phyloP scores from a whole-genome alignment of 23 tunicate genomes.

The Halocynthia aurantium region DNA sequence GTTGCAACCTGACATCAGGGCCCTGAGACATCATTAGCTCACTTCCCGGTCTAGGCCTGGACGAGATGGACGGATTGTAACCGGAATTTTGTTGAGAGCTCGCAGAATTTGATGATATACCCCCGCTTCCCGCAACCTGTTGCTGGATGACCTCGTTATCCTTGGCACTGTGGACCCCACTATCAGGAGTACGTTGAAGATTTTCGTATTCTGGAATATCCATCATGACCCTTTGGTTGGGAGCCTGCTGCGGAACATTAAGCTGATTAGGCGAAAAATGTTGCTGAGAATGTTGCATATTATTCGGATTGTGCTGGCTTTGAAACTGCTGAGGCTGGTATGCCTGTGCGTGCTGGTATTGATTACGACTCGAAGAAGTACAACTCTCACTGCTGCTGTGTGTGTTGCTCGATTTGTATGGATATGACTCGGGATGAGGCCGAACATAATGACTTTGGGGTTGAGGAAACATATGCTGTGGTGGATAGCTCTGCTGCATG shows the following conservation, averaged over 20 bases:
- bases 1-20: slow-evolving; percentile 4
- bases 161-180: slow-evolving; percentile 21
- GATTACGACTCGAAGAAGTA: slow-evolving; percentile 58
- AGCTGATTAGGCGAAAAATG: slow-evolving; percentile 1
- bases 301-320: not conserved
- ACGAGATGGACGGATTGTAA: not conserved
- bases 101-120: slow-evolving; percentile 3
- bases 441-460: slow-evolving; percentile 13
- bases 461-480: slow-evolving; percentile 24
- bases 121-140: not conserved
- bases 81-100: too few relatives aligned
- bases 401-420: slow-evolving; percentile 48
- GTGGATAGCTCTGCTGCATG: slow-evolving; percentile 8
- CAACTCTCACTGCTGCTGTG: slow-evolving; percentile 58
- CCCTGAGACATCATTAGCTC: not conserved
- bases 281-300: not conserved
- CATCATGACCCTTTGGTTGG: too few relatives aligned
- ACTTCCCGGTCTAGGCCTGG: slow-evolving; percentile 25
- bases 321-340: slow-evolving; percentile 7
- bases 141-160: slow-evolving; percentile 1
- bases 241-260: not conserved
- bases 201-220: slow-evolving; percentile 15
- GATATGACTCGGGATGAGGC: slow-evolving; percentile 28
- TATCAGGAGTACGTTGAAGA: slow-evolving; percentile 19
- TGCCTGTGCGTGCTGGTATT: slow-evolving; percentile 28